A percentile compares a stretch with the other conserved stretches of the same genome.
These are phyloP conservation scores for Sminthurinus signatus DNA, from an alignment of 1,140 invertebrate species.

Conservation along the genomic window DNA sequence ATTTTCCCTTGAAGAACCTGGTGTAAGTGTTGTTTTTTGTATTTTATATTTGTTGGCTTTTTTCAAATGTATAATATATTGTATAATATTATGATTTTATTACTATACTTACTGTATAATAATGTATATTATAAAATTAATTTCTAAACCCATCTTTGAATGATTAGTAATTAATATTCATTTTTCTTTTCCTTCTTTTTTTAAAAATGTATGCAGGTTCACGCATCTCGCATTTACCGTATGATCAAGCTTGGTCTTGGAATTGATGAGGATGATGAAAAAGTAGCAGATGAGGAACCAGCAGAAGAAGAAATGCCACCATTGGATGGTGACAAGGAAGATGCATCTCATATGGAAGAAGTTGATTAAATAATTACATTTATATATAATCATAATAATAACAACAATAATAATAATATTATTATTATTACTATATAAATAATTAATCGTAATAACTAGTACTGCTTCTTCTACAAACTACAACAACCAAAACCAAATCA, in stretches of 20 bases:
- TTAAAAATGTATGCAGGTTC: slow-evolving; percentile 57
- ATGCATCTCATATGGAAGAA: slow-evolving; percentile 96
- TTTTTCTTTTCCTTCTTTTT: too few relatives aligned
- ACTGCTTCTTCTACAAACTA: too few relatives aligned
- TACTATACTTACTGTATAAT: background rate
- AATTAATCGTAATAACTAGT: too few relatives aligned
- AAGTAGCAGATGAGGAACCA: slow-evolving; percentile 50
- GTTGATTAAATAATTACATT: slow-evolving; percentile 98
- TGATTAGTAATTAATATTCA: slow-evolving; percentile 9
- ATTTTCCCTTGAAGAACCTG: slow-evolving; percentile 81
- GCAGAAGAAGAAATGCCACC: slow-evolving; percentile 57
- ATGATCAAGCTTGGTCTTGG: slow-evolving; percentile 97
- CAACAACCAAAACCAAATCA: too few relatives aligned
- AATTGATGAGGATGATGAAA: slow-evolving; percentile 84
- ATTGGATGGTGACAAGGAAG: slow-evolving; percentile 77
- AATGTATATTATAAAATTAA: background rate
- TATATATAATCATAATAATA: too few relatives aligned
- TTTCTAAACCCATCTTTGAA: background rate
- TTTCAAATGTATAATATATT: too few relatives aligned
- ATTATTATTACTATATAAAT: too few relatives aligned
- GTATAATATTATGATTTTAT: too few relatives aligned
- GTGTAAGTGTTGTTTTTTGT: background rate
- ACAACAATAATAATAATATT: too few relatives aligned
- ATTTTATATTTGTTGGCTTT: too few relatives aligned
- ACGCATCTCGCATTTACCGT: slow-evolving; percentile 72